Percentiles rank a stretch among this genome's conserved stretches.
Evolutionary conservation across 2,113 vertebrate species (phyloP).

Genomic region (Plectropomus leopardus): DNA sequence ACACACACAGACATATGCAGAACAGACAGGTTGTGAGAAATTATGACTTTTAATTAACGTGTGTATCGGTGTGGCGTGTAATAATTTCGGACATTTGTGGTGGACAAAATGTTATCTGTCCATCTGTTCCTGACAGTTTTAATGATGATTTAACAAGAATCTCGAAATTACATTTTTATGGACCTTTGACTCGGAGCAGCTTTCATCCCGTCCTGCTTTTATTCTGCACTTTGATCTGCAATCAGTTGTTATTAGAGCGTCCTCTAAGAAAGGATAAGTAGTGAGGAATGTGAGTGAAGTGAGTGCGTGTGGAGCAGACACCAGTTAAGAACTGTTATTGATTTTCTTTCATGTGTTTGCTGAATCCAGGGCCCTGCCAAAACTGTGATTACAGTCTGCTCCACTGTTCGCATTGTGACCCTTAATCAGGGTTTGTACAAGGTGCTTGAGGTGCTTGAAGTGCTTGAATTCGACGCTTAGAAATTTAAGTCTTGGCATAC

Average conservation of each 20-base stretch:
- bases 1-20: neutral
- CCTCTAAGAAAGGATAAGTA: neutral
- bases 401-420: neutral
- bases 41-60: neutral
- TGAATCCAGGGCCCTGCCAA: neutral
- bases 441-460: no score
- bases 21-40: neutral
- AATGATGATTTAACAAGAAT: neutral
- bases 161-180: neutral
- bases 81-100: neutral
- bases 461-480: no score
- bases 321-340: neutral
- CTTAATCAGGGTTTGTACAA: no score
- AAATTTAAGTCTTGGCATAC: no score
- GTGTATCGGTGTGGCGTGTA: neutral
- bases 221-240: neutral
- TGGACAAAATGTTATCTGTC: neutral
- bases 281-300: neutral
- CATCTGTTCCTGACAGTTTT: neutral
- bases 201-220: neutral
- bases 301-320: neutral
- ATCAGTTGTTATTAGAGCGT: neutral
- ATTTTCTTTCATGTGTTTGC: neutral
- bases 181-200: neutral
- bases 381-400: neutral